Conservation (phyloP, 2,797 vertebrate genomes). For the Sebastolobus alascanus region DNA sequence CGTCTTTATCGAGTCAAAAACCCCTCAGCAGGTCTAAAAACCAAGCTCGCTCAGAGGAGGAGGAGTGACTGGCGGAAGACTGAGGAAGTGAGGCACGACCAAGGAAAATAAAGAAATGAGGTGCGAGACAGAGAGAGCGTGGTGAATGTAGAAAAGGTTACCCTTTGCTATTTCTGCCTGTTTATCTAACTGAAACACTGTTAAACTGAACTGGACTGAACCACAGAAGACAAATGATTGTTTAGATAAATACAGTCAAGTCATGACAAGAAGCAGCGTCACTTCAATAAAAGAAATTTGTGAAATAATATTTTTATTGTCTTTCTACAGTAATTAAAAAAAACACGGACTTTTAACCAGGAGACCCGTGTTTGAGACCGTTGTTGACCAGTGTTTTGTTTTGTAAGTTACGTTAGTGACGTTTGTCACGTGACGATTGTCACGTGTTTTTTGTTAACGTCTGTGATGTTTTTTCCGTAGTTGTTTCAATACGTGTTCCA, state of each 20-base stretch:
- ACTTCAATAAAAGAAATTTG: too few relatives aligned
- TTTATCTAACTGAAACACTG: conserved; percentile 27
- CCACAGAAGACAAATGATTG: conserved; percentile 21
- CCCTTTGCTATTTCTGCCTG: conserved; percentile 13
- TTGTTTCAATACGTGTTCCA: too few relatives aligned
- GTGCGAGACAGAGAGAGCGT: conserved; percentile 27
- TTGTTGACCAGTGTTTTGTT: too few relatives aligned
- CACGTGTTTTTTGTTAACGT: too few relatives aligned
- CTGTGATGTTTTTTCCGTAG: too few relatives aligned
- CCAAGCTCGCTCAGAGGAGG: conserved; percentile 24
- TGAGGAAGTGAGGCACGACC: conserved; percentile 39
- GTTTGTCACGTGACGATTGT: too few relatives aligned
- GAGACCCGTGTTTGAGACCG: too few relatives aligned
- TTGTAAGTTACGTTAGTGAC: too few relatives aligned
- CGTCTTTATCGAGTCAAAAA: conserved; percentile 65
- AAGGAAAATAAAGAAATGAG: conserved; percentile 21
- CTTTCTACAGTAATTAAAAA: too few relatives aligned
- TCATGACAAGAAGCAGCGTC: not conserved
- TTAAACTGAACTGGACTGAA: not conserved
- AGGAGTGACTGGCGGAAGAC: conserved; percentile 22
- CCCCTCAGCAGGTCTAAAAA: conserved; percentile 49
- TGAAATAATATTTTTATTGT: too few relatives aligned
- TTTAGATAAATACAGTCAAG: conserved; percentile 18
- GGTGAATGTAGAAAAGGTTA: conserved; percentile 42
- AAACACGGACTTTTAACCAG: too few relatives aligned